Evolutionary conservation across 2,888 invertebrate genomes (phyloP).

Genomic region (Eumerus sabulonum): DNA sequence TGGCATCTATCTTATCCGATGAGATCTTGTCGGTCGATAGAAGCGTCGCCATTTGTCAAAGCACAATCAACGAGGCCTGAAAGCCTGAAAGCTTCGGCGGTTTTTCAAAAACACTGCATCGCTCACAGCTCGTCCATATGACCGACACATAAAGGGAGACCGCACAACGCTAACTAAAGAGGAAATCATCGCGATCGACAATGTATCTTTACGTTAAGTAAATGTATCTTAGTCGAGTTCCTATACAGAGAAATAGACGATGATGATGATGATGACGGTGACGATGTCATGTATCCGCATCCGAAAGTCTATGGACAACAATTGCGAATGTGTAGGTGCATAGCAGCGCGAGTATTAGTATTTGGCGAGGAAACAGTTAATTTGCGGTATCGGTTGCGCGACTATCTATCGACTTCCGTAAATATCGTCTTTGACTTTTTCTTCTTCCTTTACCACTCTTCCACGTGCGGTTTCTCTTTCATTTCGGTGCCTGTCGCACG

Average conservation of each 20-base stretch:
- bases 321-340: slow-evolving; percentile 3
- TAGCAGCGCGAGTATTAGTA: slow-evolving; percentile 48
- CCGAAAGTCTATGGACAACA: slow-evolving; percentile 53
- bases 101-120: slow-evolving; percentile 48
- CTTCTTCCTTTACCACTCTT: background rate
- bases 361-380: slow-evolving; percentile 70
- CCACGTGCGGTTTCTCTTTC: slow-evolving; percentile 61
- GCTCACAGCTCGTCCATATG: slow-evolving; percentile 62
- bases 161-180: slow-evolving; percentile 61
- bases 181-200: slow-evolving; percentile 66
- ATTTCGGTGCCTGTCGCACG: slow-evolving; percentile 20
- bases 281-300: slow-evolving; percentile 62
- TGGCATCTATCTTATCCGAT: slow-evolving; percentile 59
- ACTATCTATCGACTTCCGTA: slow-evolving; percentile 70
- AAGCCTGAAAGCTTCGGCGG: slow-evolving; percentile 50
- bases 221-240: slow-evolving; percentile 25
- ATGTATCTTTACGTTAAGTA: slow-evolving; percentile 44
- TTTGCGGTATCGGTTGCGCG: slow-evolving; percentile 69
- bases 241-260: too few species aligned
- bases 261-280: slow-evolving; percentile 14
- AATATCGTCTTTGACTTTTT: slow-evolving; percentile 68
- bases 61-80: slow-evolving; percentile 44
- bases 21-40: slow-evolving; percentile 59
- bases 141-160: slow-evolving; percentile 69
- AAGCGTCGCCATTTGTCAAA: slow-evolving; percentile 68